A percentile compares a stretch with the other conserved stretches of the same genome.
Evolutionary conservation across 2,888 invertebrate genomes (phyloP).

Genomic region (Blera fallax): DNA sequence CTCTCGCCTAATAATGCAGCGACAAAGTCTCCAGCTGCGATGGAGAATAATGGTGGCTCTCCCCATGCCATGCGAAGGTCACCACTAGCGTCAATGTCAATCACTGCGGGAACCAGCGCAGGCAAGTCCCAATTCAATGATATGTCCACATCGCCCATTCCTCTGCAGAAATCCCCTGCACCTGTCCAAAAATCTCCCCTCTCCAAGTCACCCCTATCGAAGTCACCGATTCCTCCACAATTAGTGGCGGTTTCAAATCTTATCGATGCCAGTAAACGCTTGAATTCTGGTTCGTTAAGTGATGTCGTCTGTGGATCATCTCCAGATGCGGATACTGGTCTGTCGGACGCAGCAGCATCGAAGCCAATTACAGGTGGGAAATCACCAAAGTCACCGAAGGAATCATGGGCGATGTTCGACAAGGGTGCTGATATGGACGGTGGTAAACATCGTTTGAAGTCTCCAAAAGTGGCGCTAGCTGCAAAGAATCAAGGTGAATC

Average conservation of each 20-base stretch:
- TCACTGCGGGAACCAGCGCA: constrained; percentile 59
- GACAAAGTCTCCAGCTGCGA: constrained; percentile 72
- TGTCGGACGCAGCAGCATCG: constrained; percentile 46
- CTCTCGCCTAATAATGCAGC: constrained; percentile 77
- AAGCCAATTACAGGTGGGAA: constrained; percentile 55
- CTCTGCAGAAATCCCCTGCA: constrained; percentile 78
- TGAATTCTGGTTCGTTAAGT: constrained; percentile 85
- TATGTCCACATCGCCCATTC: constrained; percentile 81
- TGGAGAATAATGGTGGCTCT: constrained; percentile 54
- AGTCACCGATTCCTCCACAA: constrained; percentile 82
- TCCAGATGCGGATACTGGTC: constrained; percentile 83
- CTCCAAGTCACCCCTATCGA: constrained; percentile 74
- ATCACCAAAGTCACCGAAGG: constrained; percentile 77
- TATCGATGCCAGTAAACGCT: constrained; percentile 79
- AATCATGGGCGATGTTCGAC: constrained; percentile 85
- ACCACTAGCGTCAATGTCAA: constrained; percentile 44
- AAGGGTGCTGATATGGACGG: constrained; percentile 75
- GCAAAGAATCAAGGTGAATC: constrained; percentile 83
- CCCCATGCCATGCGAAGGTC: constrained; percentile 46
- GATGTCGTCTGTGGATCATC: constrained; percentile 86
- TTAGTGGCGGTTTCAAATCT: constrained; percentile 82
- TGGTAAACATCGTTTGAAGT: constrained; percentile 69
- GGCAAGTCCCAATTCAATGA: constrained; percentile 80
- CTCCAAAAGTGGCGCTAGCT: constrained; percentile 35
- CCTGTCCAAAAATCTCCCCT: constrained; percentile 75